These are phyloP conservation scores for Apotomis betuletana DNA, from an alignment of 2,888 invertebrate genomes.

Conservation along the genomic window DNA sequence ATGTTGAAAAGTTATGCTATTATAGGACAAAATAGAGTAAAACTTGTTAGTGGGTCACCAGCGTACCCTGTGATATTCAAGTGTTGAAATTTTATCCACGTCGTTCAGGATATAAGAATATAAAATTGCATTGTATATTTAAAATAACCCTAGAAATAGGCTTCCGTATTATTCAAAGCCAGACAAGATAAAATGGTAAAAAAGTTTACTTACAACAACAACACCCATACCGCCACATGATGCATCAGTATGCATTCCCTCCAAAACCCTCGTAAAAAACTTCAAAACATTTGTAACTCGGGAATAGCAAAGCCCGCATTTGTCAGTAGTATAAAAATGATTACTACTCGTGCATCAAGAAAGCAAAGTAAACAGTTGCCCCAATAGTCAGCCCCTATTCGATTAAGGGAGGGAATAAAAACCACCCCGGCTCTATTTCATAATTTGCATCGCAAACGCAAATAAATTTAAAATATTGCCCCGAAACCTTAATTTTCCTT, in stretches of 20 bases:
- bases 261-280: not conserved
- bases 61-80: not conserved
- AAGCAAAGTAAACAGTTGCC: conserved; percentile 36
- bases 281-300: conserved; percentile 3
- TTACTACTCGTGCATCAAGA: conserved; percentile 28
- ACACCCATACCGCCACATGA: not conserved
- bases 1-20: not conserved
- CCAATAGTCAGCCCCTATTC: conserved; percentile 41
- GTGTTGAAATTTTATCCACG: not conserved
- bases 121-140: not conserved
- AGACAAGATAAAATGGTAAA: not conserved
- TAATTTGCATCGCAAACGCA: conserved; percentile 44
- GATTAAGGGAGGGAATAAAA: conserved; percentile 38
- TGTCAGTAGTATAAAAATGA: conserved; percentile 28
- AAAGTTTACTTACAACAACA: not conserved
- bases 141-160: not conserved
- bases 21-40: not conserved
- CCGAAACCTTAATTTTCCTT: conserved; percentile 42
- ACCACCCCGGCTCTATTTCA: conserved; percentile 43
- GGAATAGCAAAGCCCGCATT: conserved; percentile 25
- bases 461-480: conserved; percentile 45
- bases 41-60: not conserved
- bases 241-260: conserved; percentile 7
- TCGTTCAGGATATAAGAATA: not conserved
- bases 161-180: not conserved